Base-by-base conservation (phyloP, 2,888 invertebrate species). In the Lasioglossum oenotherae region DNA sequence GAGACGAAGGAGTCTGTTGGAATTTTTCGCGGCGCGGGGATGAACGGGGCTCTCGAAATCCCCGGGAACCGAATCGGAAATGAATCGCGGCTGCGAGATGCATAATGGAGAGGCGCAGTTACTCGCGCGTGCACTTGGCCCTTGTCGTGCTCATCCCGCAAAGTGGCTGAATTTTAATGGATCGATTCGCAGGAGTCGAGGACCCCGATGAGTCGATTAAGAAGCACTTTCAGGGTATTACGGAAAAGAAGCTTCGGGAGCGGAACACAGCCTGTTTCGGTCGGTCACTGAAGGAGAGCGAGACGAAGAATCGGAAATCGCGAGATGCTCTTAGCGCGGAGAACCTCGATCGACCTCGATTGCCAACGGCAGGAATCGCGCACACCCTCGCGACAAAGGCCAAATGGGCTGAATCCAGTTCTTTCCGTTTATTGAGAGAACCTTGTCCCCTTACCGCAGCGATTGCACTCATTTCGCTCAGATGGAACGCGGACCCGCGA, bases 371-470 rank as follows among this genome's bases (percentile, higher is more conserved):
- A 41, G 49, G 49, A 78, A 69, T 38, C 69, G 35, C 41, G 46
- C 44, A 49, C 49, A 49, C 49, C 23, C 60, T 2, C 53, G 78
- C 31, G 69, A n/a, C 38, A 41, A 41, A 69, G 49, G 27, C 91
- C 93, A 92, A 94, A 93, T 93, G 93, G 92, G 90, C 91, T 90
- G 92, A 91, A 93, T 93, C 92, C 92, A 23, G 53, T 53, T 53
- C 53, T 76, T 72, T 57, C 27, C 74, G 44, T 49, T 77, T 64
- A 4, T 16, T 0, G 27, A 31, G 60, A 64, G 31, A 64, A 27
- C 2, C 27, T 16, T 64, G 60, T 64, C 60, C 60, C 2, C 27
- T 4, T 27, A 14, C 60, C 27, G 16, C 27, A 16, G 6, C 14
- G 27, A 60, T 60, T 27, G 27, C 27, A 12, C 27, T 60, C 60